Evolutionary conservation across 2,888 invertebrate species (phyloP).

Genomic region (Mimachlamys varia): DNA sequence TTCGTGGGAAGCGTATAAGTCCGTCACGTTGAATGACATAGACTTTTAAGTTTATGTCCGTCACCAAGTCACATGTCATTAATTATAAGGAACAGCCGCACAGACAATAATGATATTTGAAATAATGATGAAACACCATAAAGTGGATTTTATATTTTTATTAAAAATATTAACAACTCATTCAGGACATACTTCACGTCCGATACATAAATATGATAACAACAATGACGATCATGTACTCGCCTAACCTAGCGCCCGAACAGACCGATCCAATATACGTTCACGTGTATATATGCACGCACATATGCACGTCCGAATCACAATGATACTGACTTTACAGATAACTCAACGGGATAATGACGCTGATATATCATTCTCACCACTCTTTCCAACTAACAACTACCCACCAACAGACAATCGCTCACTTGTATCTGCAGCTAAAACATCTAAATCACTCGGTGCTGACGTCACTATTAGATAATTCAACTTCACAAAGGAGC

Average conservation of each 20-base stretch:
- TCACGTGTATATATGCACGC: too few species aligned
- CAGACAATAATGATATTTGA: too few species aligned
- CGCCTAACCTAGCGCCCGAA: not conserved
- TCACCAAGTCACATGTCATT: too few species aligned
- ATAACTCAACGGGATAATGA: not conserved
- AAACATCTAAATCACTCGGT: not conserved
- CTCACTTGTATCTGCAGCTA: not conserved
- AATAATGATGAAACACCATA: not conserved
- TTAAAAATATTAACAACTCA: slow-evolving; percentile 36
- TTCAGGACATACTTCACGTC: slow-evolving; percentile 23
- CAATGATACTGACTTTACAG: not conserved
- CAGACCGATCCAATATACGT: not conserved
- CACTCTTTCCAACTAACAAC: not conserved
- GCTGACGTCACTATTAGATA: not conserved
- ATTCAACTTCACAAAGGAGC: not conserved
- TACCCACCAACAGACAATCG: not conserved
- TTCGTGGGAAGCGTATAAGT: too few species aligned
- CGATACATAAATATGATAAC: slow-evolving; percentile 15
- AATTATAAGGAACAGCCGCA: too few species aligned
- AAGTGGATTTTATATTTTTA: slow-evolving; percentile 20
- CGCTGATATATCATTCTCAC: not conserved
- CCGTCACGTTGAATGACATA: too few species aligned
- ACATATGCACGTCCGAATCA: slow-evolving; percentile 10
- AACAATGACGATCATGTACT: not conserved
- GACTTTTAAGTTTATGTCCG: too few species aligned